These are phyloP conservation scores for Drosophila fuyamai DNA, from an alignment of 1,140 invertebrate species.

Conservation along the genomic window DNA sequence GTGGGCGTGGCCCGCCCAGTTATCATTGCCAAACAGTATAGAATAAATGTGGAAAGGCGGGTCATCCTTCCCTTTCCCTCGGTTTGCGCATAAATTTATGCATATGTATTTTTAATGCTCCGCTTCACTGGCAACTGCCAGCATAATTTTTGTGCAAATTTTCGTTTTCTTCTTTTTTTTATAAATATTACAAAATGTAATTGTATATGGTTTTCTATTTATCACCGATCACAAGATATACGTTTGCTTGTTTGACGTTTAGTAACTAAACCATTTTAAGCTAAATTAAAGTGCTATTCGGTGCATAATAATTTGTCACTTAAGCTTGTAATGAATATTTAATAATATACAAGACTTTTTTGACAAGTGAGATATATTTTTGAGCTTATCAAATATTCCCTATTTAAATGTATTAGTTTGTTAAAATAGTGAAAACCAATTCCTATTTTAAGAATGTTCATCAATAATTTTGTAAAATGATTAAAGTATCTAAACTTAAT, in stretches of 20 bases:
- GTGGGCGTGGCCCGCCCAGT: slow-evolving; percentile 22
- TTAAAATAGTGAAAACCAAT: too few species aligned
- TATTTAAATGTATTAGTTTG: too few species aligned
- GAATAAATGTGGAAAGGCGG: slow-evolving; percentile 26
- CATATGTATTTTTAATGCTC: slow-evolving; percentile 80
- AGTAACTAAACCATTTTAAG: background rate
- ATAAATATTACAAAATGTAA: slow-evolving; percentile 9
- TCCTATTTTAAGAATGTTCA: too few species aligned
- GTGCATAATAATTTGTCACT: too few species aligned
- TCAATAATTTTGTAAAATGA: too few species aligned
- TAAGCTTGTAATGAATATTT: too few species aligned
- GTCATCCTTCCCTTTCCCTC: background rate
- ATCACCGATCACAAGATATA: slow-evolving; percentile 4
- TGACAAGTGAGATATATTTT: too few species aligned
- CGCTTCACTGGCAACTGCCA: slow-evolving; percentile 79
- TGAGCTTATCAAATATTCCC: too few species aligned
- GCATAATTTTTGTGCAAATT: slow-evolving; percentile 71
- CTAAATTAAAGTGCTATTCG: too few species aligned
- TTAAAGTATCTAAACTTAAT: too few species aligned
- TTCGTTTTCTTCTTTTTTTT: slow-evolving; percentile 25
- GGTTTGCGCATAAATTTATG: slow-evolving; percentile 72
- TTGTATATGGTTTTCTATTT: slow-evolving; percentile 4
- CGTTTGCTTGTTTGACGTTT: background rate
- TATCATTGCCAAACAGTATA: slow-evolving; percentile 17
- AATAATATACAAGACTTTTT: too few species aligned